phyloP scores from a whole-genome alignment of 2,113 vertebrate species.

The Tylochromis polylepis region DNA sequence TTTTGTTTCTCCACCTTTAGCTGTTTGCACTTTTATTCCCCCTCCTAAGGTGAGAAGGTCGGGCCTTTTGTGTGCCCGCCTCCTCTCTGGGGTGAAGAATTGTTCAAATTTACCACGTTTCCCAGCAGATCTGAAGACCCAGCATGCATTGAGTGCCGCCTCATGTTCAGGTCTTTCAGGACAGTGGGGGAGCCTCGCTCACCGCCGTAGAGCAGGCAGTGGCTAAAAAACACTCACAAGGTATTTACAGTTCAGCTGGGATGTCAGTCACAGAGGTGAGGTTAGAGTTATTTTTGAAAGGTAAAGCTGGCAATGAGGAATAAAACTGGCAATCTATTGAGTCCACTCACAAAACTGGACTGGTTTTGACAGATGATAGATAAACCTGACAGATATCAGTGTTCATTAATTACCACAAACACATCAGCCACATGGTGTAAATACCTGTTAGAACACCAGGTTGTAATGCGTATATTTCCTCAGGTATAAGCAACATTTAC shows the following conservation, averaged over 20 bases:
- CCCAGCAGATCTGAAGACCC: constrained; percentile 37
- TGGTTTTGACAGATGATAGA: not conserved
- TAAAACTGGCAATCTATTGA: not conserved
- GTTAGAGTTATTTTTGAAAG: not conserved
- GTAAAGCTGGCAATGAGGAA: not conserved
- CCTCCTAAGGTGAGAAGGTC: not conserved
- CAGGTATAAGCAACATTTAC: not conserved
- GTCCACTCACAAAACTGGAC: not conserved
- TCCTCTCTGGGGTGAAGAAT: not conserved
- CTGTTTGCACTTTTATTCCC: not conserved
- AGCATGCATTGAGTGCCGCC: constrained; percentile 64
- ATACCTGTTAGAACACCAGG: not conserved
- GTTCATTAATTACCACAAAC: not conserved
- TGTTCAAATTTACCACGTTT: not conserved
- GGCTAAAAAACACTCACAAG: not conserved
- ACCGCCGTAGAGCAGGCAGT: not conserved
- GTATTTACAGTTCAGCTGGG: not conserved
- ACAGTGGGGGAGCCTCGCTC: not conserved
- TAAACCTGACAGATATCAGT: not conserved
- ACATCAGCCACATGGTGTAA: not conserved
- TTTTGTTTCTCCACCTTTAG: not conserved
- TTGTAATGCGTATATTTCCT: not conserved
- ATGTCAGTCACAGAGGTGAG: not conserved
- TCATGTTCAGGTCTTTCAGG: constrained; percentile 48
- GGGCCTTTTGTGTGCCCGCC: not conserved